Conservation (phyloP, 2,888 invertebrate genomes). For the Brassicogethes aeneus region DNA sequence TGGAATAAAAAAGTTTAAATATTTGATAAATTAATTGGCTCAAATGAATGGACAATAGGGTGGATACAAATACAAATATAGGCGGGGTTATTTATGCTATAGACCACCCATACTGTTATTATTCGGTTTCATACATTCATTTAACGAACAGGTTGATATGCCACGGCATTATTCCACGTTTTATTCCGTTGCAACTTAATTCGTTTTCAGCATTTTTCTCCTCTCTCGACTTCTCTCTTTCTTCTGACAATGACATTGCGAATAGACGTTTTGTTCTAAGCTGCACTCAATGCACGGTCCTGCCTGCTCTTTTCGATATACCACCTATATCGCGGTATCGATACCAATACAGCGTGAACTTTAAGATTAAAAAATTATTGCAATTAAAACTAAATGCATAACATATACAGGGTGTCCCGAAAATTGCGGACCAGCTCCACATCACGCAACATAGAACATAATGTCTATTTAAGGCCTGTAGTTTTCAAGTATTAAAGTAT, state of each 20-base stretch:
- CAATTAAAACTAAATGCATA: too few species aligned
- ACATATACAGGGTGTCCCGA: too few species aligned
- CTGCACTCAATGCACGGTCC: too few species aligned
- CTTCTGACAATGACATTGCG: background rate
- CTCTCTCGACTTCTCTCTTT: background rate
- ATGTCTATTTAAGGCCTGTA: too few species aligned
- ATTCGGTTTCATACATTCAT: conserved; percentile 21
- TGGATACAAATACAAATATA: conserved; percentile 32
- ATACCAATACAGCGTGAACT: too few species aligned
- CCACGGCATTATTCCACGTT: conserved; percentile 1
- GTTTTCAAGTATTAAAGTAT: too few species aligned
- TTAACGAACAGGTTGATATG: conserved; percentile 8
- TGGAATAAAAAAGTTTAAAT: conserved; percentile 26
- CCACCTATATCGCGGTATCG: too few species aligned
- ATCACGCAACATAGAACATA: too few species aligned
- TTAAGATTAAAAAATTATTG: too few species aligned
- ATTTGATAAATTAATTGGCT: conserved; percentile 33
- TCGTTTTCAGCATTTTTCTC: background rate
- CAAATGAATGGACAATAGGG: conserved; percentile 28
- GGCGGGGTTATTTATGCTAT: conserved; percentile 30
- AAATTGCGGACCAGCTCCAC: too few species aligned
- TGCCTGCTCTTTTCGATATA: too few species aligned
- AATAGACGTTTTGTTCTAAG: background rate
- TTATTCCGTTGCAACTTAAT: background rate
- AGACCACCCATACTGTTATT: conserved; percentile 31